Conservation (phyloP, 1,140 invertebrate species). For the Euura saliciscinereae region DNA sequence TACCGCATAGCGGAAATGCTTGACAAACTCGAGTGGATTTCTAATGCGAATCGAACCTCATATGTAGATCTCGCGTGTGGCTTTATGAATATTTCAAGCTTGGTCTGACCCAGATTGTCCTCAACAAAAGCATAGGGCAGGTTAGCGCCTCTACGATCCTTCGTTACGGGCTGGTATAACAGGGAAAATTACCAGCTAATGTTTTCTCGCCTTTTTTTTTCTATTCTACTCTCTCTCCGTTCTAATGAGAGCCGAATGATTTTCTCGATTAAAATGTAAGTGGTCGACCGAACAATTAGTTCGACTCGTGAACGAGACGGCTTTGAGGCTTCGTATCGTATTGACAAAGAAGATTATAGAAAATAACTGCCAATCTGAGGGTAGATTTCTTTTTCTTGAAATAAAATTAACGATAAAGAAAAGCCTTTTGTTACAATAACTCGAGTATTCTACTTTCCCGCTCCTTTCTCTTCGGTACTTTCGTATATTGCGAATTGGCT, state of each 20-base stretch:
- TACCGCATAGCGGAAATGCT: slow-evolving; percentile 22
- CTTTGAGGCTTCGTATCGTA: not conserved
- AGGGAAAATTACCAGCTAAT: not conserved
- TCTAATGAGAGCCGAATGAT: not conserved
- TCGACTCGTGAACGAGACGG: not conserved
- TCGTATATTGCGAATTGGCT: not conserved
- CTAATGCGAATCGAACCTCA: slow-evolving; percentile 48
- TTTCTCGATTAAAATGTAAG: not conserved
- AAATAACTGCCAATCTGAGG: not conserved
- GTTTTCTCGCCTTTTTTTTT: too few relatives aligned
- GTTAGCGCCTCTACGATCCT: not conserved
- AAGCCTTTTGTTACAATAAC: not conserved
- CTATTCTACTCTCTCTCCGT: not conserved
- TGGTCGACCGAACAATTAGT: not conserved
- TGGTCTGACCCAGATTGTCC: slow-evolving; percentile 53
- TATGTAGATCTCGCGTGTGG: slow-evolving; percentile 50
- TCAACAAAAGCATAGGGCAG: slow-evolving; percentile 27
- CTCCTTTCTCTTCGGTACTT: not conserved
- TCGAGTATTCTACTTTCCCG: not conserved
- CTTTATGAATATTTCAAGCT: slow-evolving; percentile 56
- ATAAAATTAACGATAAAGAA: too few relatives aligned
- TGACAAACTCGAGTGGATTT: slow-evolving; percentile 43
- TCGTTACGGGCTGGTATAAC: not conserved
- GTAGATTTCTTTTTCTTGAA: not conserved
- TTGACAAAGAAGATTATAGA: not conserved